Evolutionary conservation across 2,113 vertebrate species (phyloP).

Genomic region (Notechis scutatus): DNA sequence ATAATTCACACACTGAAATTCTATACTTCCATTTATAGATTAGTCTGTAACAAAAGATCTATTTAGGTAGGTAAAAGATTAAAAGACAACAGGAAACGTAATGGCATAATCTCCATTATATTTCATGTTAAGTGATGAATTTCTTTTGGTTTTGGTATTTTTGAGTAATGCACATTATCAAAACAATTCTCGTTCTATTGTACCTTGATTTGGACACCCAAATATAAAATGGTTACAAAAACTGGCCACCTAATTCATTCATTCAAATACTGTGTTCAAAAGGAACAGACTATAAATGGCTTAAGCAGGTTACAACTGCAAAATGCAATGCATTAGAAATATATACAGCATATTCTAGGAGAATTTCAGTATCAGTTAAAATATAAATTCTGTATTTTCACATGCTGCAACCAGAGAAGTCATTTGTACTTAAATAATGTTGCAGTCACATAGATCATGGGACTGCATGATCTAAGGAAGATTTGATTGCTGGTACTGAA

Average conservation of each 20-base stretch:
- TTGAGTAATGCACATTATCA: background rate
- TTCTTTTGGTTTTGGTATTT: conserved; percentile 33
- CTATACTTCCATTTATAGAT: conserved; percentile 44
- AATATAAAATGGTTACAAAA: conserved; percentile 32
- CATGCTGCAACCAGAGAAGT: background rate
- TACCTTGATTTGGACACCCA: background rate
- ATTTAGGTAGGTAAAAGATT: conserved; percentile 48
- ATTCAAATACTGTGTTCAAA: background rate
- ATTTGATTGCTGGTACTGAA: background rate
- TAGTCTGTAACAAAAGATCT: conserved; percentile 46
- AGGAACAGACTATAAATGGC: background rate
- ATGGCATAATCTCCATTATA: conserved; percentile 5
- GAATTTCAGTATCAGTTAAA: background rate
- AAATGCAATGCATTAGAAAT: background rate
- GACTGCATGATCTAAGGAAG: background rate
- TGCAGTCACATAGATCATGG: background rate
- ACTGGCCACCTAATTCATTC: conserved; percentile 9
- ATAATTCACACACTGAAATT: conserved; percentile 38
- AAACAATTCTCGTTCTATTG: conserved; percentile 22
- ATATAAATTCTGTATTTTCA: background rate
- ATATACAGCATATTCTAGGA: background rate
- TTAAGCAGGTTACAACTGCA: background rate
- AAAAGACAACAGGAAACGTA: conserved; percentile 34
- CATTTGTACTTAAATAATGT: background rate
- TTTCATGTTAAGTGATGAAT: conserved; percentile 15